Evolutionary conservation across 2,797 vertebrate species (phyloP), one percentile per base, ranked within the genome.

Genomic region (Cyclopterus lumpus): DNA sequence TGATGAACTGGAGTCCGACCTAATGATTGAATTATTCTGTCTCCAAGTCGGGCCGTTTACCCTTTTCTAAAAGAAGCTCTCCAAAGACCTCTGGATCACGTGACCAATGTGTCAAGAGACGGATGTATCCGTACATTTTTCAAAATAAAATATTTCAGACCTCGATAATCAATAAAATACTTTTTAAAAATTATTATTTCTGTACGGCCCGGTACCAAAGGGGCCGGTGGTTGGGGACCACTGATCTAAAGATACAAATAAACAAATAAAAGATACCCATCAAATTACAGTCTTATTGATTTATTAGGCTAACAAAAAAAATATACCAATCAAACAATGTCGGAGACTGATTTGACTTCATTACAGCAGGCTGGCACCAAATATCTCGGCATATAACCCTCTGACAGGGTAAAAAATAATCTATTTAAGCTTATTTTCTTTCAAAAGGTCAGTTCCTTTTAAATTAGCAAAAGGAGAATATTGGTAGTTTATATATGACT

Each of bases 241-340:
- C 26, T 28, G 1, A 76, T 48, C 9, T 32, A 16, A 70, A 32
- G 48, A 8, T 1, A 59, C 22, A 70, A 66, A 81, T 8, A 69
- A 15, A 28, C 16, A 62, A 71, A 67, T 63, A 69, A 73, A 60
- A 80, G 11, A 6, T 10, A 48, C 2, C 44, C 15, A 58, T 44
- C 8, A 55, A 55, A 63, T 51, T 16, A 46, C 10, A 22, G 18
- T 64, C 83, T 75, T 61, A 70, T 70, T 83, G 10, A 81, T 76
- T 73, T 40, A 64, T 38, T 58, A 72, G 78, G 69, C 63, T 53
- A 73, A 49, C 1, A 74, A 81, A 84, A 74, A 14, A 76, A 69
- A 79, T 73, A 42, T 51, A 82, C 40, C 75, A 78, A 73, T 80
- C 6, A 85, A 77, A 67, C 20, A 55, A 62, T 24, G 40, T 75